Percentiles rank a stretch among this genome's conserved stretches.
Evolutionary conservation across 2,113 vertebrate genomes (phyloP).

Genomic region (Leiothrix lutea): DNA sequence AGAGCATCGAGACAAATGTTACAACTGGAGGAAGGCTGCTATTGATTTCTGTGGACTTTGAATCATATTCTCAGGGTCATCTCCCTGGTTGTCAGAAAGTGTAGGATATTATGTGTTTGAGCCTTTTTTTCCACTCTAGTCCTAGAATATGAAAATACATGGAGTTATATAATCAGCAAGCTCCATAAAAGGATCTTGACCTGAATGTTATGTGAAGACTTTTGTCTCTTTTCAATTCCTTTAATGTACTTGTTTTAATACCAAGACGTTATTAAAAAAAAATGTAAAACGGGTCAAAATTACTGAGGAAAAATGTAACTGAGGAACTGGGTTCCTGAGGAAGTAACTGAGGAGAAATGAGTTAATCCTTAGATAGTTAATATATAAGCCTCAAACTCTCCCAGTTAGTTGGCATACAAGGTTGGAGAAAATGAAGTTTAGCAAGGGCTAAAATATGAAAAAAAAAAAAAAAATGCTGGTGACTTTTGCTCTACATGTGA

Average conservation of each 20-base stretch:
- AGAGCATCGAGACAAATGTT: neutral
- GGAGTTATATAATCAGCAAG: neutral
- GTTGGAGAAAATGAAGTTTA: neutral
- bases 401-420: neutral
- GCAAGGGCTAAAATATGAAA: neutral
- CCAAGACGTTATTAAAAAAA: neutral
- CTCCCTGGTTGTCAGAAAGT: neutral
- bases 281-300: neutral
- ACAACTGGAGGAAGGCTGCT: neutral
- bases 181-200: neutral
- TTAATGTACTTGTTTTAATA: neutral
- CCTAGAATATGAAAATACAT: neutral
- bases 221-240: neutral
- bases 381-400: neutral
- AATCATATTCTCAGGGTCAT: neutral
- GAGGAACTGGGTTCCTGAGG: too few relatives aligned
- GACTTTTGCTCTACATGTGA: neutral
- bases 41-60: neutral
- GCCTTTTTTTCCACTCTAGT: neutral
- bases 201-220: neutral
- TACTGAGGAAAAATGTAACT: neutral
- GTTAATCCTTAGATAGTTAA: neutral
- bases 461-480: neutral
- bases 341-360: neutral
- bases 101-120: neutral